Conservation (phyloP, 2,797 vertebrate genomes). For the Philypnodon macrostomus region DNA sequence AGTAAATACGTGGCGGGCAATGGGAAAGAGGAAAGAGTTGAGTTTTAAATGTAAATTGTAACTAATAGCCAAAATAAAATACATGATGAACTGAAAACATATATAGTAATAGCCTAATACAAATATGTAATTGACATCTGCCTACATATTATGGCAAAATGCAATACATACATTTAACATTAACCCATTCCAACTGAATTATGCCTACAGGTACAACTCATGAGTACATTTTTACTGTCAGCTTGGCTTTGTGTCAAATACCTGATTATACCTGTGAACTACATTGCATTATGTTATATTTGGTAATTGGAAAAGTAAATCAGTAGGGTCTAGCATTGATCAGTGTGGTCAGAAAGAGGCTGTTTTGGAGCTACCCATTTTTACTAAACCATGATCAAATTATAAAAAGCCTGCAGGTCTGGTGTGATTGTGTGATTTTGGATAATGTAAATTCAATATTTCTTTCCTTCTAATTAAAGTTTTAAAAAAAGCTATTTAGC, state of each 20-base stretch:
- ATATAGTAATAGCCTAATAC: too few species aligned
- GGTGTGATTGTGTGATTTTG: background rate
- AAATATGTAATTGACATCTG: too few species aligned
- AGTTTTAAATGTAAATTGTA: too few species aligned
- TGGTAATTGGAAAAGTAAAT: conserved; percentile 7
- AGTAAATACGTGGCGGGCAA: too few species aligned
- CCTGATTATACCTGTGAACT: conserved; percentile 6
- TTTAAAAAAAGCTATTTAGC: conserved; percentile 3
- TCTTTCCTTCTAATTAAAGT: too few species aligned
- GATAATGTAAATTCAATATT: conserved; percentile 6
- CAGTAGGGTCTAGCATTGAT: conserved; percentile 10
- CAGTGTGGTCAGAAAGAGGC: conserved; percentile 7
- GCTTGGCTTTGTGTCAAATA: conserved; percentile 7
- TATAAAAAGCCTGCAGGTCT: background rate
- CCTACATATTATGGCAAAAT: too few species aligned
- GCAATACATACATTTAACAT: too few species aligned
- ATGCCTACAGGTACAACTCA: background rate
- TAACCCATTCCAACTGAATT: too few species aligned
- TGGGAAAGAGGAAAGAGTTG: too few species aligned
- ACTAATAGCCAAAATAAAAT: too few species aligned
- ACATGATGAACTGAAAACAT: too few species aligned
- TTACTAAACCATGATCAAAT: conserved; percentile 4
- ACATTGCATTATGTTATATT: conserved; percentile 1
- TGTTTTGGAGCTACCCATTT: conserved; percentile 1
- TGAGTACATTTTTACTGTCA: conserved; percentile 3